Percentiles rank a stretch among this genome's conserved stretches.
Conservation (phyloP, 1,140 invertebrate species). For the Ostrea denselamellosa region DNA sequence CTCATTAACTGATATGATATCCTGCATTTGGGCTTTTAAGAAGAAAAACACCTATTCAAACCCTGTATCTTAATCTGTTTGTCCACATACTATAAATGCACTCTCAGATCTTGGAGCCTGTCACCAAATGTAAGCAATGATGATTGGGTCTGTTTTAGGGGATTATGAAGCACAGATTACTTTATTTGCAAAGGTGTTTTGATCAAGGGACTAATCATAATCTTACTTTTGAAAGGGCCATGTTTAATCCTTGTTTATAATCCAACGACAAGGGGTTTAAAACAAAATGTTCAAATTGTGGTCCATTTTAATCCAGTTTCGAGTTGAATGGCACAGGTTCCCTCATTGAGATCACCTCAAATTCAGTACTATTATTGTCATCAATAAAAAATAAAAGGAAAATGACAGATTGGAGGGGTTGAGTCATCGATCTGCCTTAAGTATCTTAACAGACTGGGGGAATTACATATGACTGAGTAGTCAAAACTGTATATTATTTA, state of each 20-base stretch:
- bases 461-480: constrained; percentile 6
- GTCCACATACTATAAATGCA: constrained; percentile 14
- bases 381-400: not conserved
- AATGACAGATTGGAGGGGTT: constrained; percentile 1
- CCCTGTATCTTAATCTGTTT: constrained; percentile 26
- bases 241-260: constrained; percentile 12
- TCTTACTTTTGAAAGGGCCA: constrained; percentile 19
- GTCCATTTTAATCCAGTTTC: not conserved
- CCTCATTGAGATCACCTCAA: constrained; percentile 3
- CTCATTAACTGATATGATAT: constrained; percentile 24
- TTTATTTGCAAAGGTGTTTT: not conserved
- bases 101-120: constrained; percentile 17
- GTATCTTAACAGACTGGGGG: not conserved
- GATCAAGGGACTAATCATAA: constrained; percentile 31
- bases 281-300: constrained; percentile 32
- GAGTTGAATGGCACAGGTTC: constrained; percentile 5
- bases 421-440: not conserved
- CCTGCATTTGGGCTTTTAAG: constrained; percentile 28
- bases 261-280: constrained; percentile 18
- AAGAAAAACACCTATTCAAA: constrained; percentile 11
- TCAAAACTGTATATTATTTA: not conserved
- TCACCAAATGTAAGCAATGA: not conserved
- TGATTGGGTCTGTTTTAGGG: not conserved
- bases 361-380: not conserved
- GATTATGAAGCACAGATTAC: constrained; percentile 12